These are phyloP conservation scores for Acyrthosiphon pisum DNA, from an alignment of 1,140 invertebrate genomes.

Conservation along the genomic window DNA sequence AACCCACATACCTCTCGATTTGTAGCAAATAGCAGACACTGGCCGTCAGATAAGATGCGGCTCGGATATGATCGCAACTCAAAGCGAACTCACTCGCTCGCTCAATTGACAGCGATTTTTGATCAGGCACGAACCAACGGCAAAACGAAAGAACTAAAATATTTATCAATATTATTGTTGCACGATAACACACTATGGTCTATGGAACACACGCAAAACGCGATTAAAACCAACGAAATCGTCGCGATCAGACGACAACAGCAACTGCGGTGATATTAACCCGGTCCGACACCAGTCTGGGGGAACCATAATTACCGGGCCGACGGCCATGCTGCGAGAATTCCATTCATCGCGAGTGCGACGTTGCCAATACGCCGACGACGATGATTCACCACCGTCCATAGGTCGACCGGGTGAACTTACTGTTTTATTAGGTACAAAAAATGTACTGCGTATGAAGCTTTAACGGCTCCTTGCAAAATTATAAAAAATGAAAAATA, in stretches of 20 bases:
- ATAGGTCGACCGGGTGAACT: slow-evolving; percentile 10
- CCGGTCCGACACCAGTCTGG: not conserved
- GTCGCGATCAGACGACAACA: not conserved
- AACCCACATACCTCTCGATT: not conserved
- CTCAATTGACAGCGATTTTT: not conserved
- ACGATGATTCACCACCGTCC: not conserved
- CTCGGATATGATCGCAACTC: not conserved
- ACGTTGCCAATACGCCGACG: slow-evolving; percentile 20
- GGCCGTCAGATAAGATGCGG: not conserved
- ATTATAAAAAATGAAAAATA: no score
- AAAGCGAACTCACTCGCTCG: not conserved
- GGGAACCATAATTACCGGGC: slow-evolving; percentile 53
- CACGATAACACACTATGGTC: not conserved
- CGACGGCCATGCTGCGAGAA: slow-evolving; percentile 54
- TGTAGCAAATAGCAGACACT: no score
- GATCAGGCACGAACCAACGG: not conserved
- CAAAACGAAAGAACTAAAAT: not conserved
- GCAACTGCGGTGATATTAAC: slow-evolving; percentile 19
- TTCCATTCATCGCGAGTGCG: slow-evolving; percentile 45
- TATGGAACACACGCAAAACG: not conserved
- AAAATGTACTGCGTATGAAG: no score
- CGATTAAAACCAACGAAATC: not conserved
- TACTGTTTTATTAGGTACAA: not conserved
- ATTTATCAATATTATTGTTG: not conserved
- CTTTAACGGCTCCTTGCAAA: not conserved